phyloP scores from a whole-genome alignment of 1,140 invertebrate genomes.

The Aricia agestis region DNA sequence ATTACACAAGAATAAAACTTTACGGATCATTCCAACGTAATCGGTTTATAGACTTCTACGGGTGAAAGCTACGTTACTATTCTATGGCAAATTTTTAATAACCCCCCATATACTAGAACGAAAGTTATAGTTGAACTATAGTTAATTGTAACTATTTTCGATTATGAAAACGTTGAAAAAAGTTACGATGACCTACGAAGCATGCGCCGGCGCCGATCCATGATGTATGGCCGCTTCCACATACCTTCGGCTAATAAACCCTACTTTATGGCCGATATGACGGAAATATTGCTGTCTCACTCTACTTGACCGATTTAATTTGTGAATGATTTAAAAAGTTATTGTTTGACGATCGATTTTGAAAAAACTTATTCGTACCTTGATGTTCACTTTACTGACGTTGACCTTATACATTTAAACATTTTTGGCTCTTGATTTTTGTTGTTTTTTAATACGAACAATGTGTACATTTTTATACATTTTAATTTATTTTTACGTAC shows the following conservation, averaged over 20 bases:
- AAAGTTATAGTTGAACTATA: slow-evolving; percentile 29
- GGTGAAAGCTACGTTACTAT: slow-evolving; percentile 48
- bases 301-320: slow-evolving; percentile 25
- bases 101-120: slow-evolving; percentile 30
- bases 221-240: slow-evolving; percentile 65
- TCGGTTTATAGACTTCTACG: slow-evolving; percentile 43
- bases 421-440: too few species aligned
- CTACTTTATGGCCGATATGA: slow-evolving; percentile 45
- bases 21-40: slow-evolving; percentile 52
- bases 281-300: slow-evolving; percentile 53
- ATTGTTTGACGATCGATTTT: not conserved
- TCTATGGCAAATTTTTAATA: slow-evolving; percentile 34
- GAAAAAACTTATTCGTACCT: not conserved
- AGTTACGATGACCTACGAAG: slow-evolving; percentile 50
- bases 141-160: slow-evolving; percentile 24
- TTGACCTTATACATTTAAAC: too few species aligned
- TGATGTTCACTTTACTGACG: too few species aligned
- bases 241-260: slow-evolving; percentile 59
- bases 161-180: slow-evolving; percentile 35
- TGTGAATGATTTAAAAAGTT: too few species aligned
- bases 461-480: too few species aligned
- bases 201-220: slow-evolving; percentile 59
- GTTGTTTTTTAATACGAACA: too few species aligned
- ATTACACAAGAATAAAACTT: slow-evolving; percentile 62
- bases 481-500: too few species aligned